A percentile compares a stretch with the other conserved stretches of the same genome.
Conservation (phyloP, 2,797 vertebrate species). For the Microctenopoma lineatum region DNA sequence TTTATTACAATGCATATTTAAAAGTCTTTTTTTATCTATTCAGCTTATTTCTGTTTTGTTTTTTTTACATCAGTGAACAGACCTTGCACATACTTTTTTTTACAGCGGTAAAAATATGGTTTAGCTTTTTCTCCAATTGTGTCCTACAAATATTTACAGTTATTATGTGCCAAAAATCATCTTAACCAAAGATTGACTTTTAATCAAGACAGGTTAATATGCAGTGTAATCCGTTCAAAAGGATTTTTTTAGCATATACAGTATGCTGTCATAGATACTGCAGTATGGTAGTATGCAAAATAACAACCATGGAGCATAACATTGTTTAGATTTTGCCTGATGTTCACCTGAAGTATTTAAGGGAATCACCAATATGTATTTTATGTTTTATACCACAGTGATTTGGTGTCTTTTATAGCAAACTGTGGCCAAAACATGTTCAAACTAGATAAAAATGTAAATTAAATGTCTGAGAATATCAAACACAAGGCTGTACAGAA, state of each 20-base stretch:
- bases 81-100: conserved; percentile 14
- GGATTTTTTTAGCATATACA: neutral
- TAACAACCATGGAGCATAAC: neutral
- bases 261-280: too few species aligned
- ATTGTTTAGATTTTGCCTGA: too few species aligned
- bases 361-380: neutral
- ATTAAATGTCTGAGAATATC: neutral
- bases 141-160: conserved; percentile 30
- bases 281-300: too few species aligned
- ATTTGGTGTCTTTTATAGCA: too few species aligned
- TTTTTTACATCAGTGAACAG: neutral
- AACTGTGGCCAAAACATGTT: neutral
- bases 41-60: neutral
- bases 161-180: neutral
- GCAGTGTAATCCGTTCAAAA: neutral
- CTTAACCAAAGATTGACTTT: conserved; percentile 8
- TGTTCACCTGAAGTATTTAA: neutral
- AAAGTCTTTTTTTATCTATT: conserved; percentile 16
- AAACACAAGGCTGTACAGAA: neutral
- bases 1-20: neutral
- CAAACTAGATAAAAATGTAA: too few species aligned
- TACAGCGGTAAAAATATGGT: conserved; percentile 42
- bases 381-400: too few species aligned
- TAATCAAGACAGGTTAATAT: conserved; percentile 3
- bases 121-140: conserved; percentile 36